Evolutionary conservation across 2,797 vertebrate species (phyloP), one percentile per base, ranked within the genome.

Genomic region (Margarornis squamiger): DNA sequence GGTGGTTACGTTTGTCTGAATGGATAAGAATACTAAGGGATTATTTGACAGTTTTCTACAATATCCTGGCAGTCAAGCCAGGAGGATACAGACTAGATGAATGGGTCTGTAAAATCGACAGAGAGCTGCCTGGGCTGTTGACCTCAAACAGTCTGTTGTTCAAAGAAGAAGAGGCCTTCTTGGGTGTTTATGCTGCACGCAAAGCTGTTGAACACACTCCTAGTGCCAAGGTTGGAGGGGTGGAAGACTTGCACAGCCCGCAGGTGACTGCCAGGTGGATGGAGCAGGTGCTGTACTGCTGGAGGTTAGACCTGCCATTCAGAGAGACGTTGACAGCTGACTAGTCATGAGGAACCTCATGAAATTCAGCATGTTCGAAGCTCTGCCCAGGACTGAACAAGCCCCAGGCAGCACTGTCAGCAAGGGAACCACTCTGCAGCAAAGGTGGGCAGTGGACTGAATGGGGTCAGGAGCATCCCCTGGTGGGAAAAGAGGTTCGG

Each of bases 381-480:
- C 21, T 48, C 43, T 34, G 19, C 5, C 12, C 8, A 16, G 43
- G 14, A 10, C 57, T 63, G 18, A 48, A 46, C 3, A 14, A 51
- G 24, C 12, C 12, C 8, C 10, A 12, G 3, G 7, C 24, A 24
- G 10, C 19, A 3, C 38, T 62, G 38, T 36, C 10, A 38, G 41
- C 8, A 30, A 32, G 21, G 29, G 21, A 49, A 2, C 10, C 3
- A 1, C 21, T 36, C 4, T 49, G 30, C 63, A 43, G 36, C 43
- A 32, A 19, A 51, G 26, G 4, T 30, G 32, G 29, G 34, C 54
- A 49, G 23, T 23, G 26, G 41, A 34, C 39, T 41, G 16, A 32
- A 18, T 0, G 0, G 12, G 19, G 30, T 26, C 29, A 36, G 36
- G 24, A 36, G 51, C 3, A 3, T 72, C n/a, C 7, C 4, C 11